Evolutionary conservation across 2,888 invertebrate genomes (phyloP).

Genomic region (Selenia dentaria): DNA sequence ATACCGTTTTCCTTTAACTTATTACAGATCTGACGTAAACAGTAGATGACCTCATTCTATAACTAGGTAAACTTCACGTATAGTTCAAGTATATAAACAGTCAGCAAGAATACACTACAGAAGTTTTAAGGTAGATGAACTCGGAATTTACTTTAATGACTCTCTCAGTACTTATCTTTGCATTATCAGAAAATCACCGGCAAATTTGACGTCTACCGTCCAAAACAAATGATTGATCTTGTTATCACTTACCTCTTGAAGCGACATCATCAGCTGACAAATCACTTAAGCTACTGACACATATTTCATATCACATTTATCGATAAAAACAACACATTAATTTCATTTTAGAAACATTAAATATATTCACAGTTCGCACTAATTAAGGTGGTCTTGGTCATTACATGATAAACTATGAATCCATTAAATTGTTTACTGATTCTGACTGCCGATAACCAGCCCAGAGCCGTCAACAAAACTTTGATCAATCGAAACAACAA

Average conservation of each 20-base stretch:
- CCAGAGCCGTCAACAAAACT: slow-evolving; percentile 19
- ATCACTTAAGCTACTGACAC: slow-evolving; percentile 60
- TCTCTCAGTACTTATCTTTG: slow-evolving; percentile 9
- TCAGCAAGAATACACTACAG: too few species aligned
- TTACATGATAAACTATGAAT: slow-evolving; percentile 21
- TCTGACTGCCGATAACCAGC: slow-evolving; percentile 18
- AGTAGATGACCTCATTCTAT: slow-evolving; percentile 29
- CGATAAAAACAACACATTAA: slow-evolving; percentile 10
- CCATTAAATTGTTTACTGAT: slow-evolving; percentile 21
- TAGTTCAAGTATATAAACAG: too few species aligned
- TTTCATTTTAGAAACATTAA: slow-evolving; percentile 15
- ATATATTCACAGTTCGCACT: slow-evolving; percentile 2
- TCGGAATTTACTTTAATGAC: too few species aligned
- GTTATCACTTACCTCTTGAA: slow-evolving; percentile 68
- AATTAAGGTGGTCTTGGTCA: too few species aligned
- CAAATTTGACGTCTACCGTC: slow-evolving; percentile 17
- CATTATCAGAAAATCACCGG: slow-evolving; percentile 6
- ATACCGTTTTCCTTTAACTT: slow-evolving; percentile 19
- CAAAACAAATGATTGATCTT: slow-evolving; percentile 27
- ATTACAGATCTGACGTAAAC: slow-evolving; percentile 24
- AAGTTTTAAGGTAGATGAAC: too few species aligned
- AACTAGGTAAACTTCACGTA: slow-evolving; percentile 11
- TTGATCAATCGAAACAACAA: slow-evolving; percentile 16
- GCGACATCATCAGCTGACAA: slow-evolving; percentile 63
- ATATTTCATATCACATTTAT: slow-evolving; percentile 57